A percentile compares a stretch with the other conserved stretches of the same genome.
Evolutionary conservation across 2,113 vertebrate genomes (phyloP).

Genomic region (Willisornis vidua): DNA sequence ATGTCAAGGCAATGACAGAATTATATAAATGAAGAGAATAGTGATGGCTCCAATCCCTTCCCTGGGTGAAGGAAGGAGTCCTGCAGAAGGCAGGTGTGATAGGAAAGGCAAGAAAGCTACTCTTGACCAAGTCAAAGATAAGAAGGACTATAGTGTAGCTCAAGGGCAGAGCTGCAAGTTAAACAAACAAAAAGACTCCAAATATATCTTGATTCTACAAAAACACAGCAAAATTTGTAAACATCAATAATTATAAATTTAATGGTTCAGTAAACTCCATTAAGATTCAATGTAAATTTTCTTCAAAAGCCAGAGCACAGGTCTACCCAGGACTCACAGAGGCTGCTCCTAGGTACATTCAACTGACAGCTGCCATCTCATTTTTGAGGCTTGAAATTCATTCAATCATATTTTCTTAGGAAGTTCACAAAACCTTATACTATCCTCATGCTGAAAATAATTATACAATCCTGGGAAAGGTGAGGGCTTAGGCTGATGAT

Average conservation of each 20-base stretch:
- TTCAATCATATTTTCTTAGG: not conserved
- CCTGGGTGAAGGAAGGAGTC: not conserved
- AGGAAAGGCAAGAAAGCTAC: not conserved
- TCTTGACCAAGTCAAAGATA: not conserved
- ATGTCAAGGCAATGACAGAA: constrained; percentile 50
- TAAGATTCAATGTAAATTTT: not conserved
- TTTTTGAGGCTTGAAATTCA: not conserved
- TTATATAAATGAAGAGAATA: constrained; percentile 47
- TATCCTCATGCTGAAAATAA: not conserved
- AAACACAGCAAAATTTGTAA: not conserved
- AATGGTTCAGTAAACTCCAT: not conserved
- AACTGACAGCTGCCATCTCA: not conserved
- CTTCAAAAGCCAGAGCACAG: not conserved
- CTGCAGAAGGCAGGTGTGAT: not conserved
- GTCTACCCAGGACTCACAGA: not conserved
- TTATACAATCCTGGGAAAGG: not conserved
- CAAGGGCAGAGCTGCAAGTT: not conserved
- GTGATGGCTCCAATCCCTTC: not conserved
- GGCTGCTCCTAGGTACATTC: not conserved
- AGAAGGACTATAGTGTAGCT: not conserved
- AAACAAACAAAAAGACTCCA: not conserved
- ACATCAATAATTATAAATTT: not conserved
- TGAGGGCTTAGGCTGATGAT: not conserved
- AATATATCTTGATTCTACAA: not conserved
- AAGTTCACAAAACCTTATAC: not conserved